Evolutionary conservation across 2,113 vertebrate genomes (phyloP).

Genomic region (Pyrgilauda ruficollis): DNA sequence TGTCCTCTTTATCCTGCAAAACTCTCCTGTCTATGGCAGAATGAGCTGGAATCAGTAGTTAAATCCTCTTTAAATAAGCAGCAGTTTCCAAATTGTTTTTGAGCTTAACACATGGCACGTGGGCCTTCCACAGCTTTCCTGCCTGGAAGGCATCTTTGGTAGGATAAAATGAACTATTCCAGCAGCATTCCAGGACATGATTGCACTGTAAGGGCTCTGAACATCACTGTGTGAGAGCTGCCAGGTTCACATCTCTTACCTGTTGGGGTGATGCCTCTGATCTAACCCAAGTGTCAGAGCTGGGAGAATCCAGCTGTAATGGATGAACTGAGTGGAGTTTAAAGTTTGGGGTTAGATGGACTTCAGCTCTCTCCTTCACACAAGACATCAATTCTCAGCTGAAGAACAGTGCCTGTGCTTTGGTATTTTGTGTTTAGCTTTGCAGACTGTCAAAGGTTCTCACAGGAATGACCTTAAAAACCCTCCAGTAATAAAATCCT

Average conservation of each 20-base stretch:
- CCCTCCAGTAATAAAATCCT: not conserved
- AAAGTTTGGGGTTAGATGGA: not conserved
- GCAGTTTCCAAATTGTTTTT: slow-evolving; percentile 42
- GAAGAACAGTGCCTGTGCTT: not conserved
- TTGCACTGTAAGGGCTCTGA: not conserved
- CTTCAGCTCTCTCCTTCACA: not conserved
- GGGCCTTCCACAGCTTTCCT: not conserved
- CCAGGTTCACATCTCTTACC: slow-evolving; percentile 36
- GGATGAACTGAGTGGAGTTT: not conserved
- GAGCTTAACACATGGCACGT: not conserved
- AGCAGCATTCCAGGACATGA: not conserved
- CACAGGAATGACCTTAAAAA: not conserved
- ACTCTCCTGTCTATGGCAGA: not conserved
- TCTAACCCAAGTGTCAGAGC: not conserved
- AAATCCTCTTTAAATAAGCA: slow-evolving; percentile 51
- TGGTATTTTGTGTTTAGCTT: not conserved
- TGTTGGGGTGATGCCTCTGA: not conserved
- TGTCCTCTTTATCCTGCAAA: not conserved
- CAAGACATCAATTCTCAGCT: not conserved
- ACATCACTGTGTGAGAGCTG: not conserved
- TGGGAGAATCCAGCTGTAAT: not conserved
- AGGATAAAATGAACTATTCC: not conserved
- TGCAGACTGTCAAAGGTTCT: not conserved
- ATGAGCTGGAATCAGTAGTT: slow-evolving; percentile 28
- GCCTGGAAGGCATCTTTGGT: not conserved